A percentile compares a stretch with the other conserved stretches of the same genome.
Evolutionary conservation across 2,113 vertebrate genomes (phyloP).

Genomic region (Bettongia penicillata): DNA sequence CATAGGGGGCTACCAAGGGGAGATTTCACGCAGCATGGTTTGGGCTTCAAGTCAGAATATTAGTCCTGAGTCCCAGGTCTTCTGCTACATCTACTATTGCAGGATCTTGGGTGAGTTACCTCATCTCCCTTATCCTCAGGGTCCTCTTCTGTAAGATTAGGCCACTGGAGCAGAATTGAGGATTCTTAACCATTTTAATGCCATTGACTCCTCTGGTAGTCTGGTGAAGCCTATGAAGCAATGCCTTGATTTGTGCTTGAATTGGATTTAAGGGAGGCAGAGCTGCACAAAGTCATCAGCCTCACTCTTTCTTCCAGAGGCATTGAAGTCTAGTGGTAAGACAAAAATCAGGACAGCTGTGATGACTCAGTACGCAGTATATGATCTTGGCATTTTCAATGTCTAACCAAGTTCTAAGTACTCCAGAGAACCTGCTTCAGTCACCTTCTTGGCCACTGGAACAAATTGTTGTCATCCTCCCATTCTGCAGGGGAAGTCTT

Average conservation of each 20-base stretch:
- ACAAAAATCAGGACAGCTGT: not conserved
- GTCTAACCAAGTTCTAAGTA: not conserved
- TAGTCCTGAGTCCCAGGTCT: not conserved
- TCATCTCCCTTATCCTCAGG: not conserved
- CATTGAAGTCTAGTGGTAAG: not conserved
- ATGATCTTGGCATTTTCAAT: not conserved
- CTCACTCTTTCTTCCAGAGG: not conserved
- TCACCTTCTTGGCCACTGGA: not conserved
- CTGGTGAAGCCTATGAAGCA: not conserved
- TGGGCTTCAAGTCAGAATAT: not conserved
- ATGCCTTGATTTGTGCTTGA: not conserved
- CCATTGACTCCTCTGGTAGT: not conserved
- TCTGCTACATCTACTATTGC: not conserved
- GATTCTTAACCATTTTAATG: not conserved
- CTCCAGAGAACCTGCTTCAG: not conserved
- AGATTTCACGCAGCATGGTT: not conserved
- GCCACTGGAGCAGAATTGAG: not conserved
- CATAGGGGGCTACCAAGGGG: not conserved
- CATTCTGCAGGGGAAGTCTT: not conserved
- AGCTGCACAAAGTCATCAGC: not conserved
- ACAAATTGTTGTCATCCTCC: not conserved
- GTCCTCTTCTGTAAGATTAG: not conserved
- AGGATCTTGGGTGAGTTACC: not conserved
- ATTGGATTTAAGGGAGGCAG: not conserved
- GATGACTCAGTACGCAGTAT: not conserved